Evolutionary conservation across 1,140 invertebrate genomes (phyloP).

Genomic region (Tetranychus cinnabarinus): DNA sequence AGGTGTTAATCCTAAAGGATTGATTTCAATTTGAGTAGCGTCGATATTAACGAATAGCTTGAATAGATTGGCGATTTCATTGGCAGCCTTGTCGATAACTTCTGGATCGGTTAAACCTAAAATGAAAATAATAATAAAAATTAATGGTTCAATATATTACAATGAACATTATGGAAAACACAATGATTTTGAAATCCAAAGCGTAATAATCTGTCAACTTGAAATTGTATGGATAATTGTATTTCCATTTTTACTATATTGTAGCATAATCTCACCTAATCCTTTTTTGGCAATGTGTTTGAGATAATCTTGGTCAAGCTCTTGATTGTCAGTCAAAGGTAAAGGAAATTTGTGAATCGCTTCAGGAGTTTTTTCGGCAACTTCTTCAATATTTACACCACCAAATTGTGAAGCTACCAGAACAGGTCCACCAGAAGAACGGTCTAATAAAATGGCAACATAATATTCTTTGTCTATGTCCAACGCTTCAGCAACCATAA

Average conservation of each 20-base stretch:
- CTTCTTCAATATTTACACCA: conserved; percentile 90
- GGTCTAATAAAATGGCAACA: conserved; percentile 85
- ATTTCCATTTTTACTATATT: not conserved
- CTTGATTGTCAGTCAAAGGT: conserved; percentile 2
- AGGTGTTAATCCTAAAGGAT: conserved; percentile 85
- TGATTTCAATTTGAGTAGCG: conserved; percentile 93
- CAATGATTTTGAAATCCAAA: too few relatives aligned
- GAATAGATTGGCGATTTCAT: conserved; percentile 74
- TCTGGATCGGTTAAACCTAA: not conserved
- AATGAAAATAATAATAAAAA: not conserved
- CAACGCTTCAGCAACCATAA: conserved; percentile 94
- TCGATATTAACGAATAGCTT: conserved; percentile 78
- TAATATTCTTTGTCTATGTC: conserved; percentile 88
- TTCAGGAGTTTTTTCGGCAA: conserved; percentile 82
- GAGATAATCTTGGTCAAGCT: conserved; percentile 2
- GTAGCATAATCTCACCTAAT: not conserved
- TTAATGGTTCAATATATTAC: not conserved
- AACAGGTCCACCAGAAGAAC: conserved; percentile 44
- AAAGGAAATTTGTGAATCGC: conserved; percentile 35
- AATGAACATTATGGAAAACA: too few relatives aligned
- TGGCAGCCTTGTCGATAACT: conserved; percentile 34
- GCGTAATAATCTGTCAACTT: not conserved
- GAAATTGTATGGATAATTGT: not conserved
- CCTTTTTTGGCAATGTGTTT: conserved; percentile 3
- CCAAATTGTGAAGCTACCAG: conserved; percentile 80